Conservation (phyloP, 2,888 invertebrate genomes). For the Parnassius smintheus region DNA sequence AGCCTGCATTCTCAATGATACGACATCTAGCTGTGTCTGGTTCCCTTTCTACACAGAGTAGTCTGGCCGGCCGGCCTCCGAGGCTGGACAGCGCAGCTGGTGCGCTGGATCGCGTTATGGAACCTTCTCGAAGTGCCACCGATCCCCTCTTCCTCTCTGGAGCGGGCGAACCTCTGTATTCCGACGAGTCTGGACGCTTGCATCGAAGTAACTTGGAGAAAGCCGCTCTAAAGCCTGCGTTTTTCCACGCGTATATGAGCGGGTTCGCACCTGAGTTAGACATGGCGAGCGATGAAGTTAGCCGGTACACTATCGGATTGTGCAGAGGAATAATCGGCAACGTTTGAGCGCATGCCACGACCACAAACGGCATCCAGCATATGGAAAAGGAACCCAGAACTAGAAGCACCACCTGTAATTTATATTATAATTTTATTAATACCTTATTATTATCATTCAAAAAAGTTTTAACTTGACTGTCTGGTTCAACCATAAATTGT, state of each 20-base stretch:
- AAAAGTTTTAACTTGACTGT: neutral
- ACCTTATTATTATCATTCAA: neutral
- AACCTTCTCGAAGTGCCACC: constrained; percentile 72
- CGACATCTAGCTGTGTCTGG: constrained; percentile 66
- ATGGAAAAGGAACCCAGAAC: constrained; percentile 90
- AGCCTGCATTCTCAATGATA: constrained; percentile 76
- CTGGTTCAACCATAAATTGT: no score
- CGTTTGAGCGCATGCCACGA: constrained; percentile 84
- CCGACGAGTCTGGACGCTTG: constrained; percentile 81
- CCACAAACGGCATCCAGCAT: constrained; percentile 91
- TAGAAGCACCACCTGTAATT: constrained; percentile 86
- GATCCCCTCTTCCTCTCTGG: constrained; percentile 77
- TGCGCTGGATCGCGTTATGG: constrained; percentile 63
- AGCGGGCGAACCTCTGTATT: constrained; percentile 79
- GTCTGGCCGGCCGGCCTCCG: constrained; percentile 68
- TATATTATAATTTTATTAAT: neutral
- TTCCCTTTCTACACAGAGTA: constrained; percentile 62
- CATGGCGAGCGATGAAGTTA: constrained; percentile 87
- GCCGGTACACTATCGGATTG: constrained; percentile 82
- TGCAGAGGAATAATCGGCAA: constrained; percentile 74
- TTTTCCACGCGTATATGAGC: constrained; percentile 92
- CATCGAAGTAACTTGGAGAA: constrained; percentile 86
- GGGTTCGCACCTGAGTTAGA: constrained; percentile 91
- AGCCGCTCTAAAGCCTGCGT: constrained; percentile 87
- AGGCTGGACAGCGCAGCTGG: constrained; percentile 54